Evolutionary conservation across 1,140 invertebrate genomes (phyloP).

Genomic region (Trypoxylus dichotomus): DNA sequence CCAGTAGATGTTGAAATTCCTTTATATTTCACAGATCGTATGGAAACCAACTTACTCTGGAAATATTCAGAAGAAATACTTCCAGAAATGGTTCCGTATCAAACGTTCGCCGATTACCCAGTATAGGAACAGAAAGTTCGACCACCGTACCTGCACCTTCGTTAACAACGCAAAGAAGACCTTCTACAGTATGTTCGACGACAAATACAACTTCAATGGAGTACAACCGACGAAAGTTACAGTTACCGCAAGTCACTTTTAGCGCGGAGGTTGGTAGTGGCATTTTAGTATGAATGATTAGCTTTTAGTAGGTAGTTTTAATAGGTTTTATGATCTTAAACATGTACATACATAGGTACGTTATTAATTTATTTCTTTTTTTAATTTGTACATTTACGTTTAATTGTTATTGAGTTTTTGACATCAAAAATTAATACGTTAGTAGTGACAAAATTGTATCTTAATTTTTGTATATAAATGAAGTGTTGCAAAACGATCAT

Average conservation of each 20-base stretch:
- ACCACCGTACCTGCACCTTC: conserved; percentile 34
- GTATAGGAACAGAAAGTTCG: conserved; percentile 45
- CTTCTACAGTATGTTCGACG: conserved; percentile 61
- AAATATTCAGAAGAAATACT: conserved; percentile 71
- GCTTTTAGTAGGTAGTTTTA: background rate
- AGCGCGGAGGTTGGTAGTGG: conserved; percentile 81
- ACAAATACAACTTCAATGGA: conserved; percentile 58
- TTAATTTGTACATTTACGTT: background rate
- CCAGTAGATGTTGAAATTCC: no score
- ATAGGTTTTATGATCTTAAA: background rate
- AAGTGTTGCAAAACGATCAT: background rate
- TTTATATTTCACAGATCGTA: conserved; percentile 55
- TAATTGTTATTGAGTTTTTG: background rate
- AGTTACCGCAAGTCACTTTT: conserved; percentile 79
- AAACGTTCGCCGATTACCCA: conserved; percentile 48
- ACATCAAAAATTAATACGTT: background rate
- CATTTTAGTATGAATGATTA: conserved; percentile 60
- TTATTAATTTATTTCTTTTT: conserved; percentile 10
- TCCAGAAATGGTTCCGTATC: conserved; percentile 53
- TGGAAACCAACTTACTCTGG: conserved; percentile 71
- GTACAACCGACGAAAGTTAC: conserved; percentile 62
- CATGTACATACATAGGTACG: background rate
- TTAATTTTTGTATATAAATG: background rate
- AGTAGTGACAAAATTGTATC: background rate
- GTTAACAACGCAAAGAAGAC: conserved; percentile 47